Percentiles rank a stretch among this genome's conserved stretches.
Evolutionary conservation across 2,888 invertebrate species (phyloP).

Genomic region (Spicauda simplicius): DNA sequence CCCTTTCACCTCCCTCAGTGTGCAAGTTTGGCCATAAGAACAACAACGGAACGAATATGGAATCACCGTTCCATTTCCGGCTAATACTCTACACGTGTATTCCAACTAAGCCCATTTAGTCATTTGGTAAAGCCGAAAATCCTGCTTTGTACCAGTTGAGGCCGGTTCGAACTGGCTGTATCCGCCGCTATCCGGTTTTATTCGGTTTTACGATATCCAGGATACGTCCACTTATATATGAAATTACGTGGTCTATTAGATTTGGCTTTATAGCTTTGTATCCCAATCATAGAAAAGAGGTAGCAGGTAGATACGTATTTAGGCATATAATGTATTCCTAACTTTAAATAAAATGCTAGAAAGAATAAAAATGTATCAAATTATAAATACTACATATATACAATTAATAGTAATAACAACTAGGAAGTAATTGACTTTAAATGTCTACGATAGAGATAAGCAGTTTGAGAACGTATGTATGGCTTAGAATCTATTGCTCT

Average conservation of each 20-base stretch:
- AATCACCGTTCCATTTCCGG: conserved; percentile 9
- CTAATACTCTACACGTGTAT: conserved; percentile 33
- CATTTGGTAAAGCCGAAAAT: conserved; percentile 41
- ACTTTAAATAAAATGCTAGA: too few species aligned
- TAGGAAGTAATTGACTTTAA: too few species aligned
- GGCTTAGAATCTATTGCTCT: too few species aligned
- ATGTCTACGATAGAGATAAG: too few species aligned
- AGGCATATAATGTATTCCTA: too few species aligned
- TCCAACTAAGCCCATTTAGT: conserved; percentile 36
- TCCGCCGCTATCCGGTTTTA: conserved; percentile 43
- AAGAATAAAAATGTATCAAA: too few species aligned
- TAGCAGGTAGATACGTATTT: too few species aligned
- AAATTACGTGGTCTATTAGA: conserved; percentile 11
- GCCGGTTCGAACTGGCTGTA: conserved; percentile 35
- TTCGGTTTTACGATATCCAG: conserved; percentile 52
- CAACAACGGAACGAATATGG: background rate
- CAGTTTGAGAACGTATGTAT: too few species aligned
- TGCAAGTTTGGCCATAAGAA: too few species aligned
- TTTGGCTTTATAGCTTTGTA: background rate
- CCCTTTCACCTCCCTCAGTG: too few species aligned
- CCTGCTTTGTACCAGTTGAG: conserved; percentile 36
- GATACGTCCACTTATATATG: conserved; percentile 18
- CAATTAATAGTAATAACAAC: too few species aligned
- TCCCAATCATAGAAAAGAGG: background rate
- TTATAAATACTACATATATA: too few species aligned